phyloP scores from a whole-genome alignment of 2,797 vertebrate species.

The Parauchenoglanis punctatus region DNA sequence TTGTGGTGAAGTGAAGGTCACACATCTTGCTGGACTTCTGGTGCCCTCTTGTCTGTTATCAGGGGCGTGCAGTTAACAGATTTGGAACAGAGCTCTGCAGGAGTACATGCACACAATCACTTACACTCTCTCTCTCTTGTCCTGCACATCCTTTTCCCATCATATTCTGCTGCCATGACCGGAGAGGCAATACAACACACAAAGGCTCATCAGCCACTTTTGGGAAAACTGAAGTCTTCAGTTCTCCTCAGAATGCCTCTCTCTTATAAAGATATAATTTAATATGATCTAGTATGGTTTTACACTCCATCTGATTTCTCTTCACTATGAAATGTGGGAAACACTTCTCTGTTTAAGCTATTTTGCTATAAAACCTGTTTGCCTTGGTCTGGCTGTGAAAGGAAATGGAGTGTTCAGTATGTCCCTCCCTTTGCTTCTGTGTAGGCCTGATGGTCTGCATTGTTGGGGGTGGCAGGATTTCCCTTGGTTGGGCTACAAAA shows the following conservation, averaged over 20 bases:
- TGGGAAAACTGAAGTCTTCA: constrained; percentile 12
- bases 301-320: not conserved
- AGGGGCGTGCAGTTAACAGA: constrained; percentile 4
- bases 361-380: not conserved
- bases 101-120: not conserved
- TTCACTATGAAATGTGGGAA: not conserved
- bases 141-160: constrained; percentile 28
- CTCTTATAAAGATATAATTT: not conserved
- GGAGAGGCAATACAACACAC: constrained; percentile 17
- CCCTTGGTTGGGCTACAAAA: constrained; percentile 62
- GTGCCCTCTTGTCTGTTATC: constrained; percentile 42
- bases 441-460: constrained; percentile 42
- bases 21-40: constrained; percentile 18
- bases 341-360: not conserved
- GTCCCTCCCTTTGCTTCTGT: constrained; percentile 6
- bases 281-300: not conserved
- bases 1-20: constrained; percentile 13
- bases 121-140: not conserved
- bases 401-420: constrained; percentile 66
- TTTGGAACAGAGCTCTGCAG: constrained; percentile 35
- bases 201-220: constrained; percentile 12
- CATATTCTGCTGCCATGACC: not conserved
- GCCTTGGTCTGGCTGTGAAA: not conserved
- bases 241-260: not conserved
- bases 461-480: constrained; percentile 67